Evolutionary conservation across 2,888 invertebrate species (phyloP), one percentile per base, ranked within the genome.

Genomic region (Dascillus cervinus): DNA sequence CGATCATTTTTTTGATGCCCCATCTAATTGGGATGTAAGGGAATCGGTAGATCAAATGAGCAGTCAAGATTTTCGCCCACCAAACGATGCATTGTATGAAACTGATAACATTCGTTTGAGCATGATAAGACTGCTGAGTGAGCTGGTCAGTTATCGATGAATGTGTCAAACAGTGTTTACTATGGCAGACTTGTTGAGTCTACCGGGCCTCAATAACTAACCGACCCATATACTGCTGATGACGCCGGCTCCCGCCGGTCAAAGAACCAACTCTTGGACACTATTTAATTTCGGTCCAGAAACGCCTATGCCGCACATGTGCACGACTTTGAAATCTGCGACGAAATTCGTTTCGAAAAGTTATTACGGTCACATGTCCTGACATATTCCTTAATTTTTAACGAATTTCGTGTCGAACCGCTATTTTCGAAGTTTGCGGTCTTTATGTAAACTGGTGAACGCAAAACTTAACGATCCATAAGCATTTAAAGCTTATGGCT

Each of bases 131-230:
- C 19, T 12, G 41, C 40, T 40, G 40, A 40, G 32, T 41, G 35
- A 32, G 41, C 41, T 35, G 37, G 37, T 34, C 37, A 37, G 41
- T 41, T 41, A 35, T 40, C 37, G 41, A 34, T 35, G 37, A 37
- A 37, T 41, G 32, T 32, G n/a, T n/a, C n/a, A n/a, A n/a, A 22
- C 37, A 32, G 22, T 32, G 38, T 38, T 38, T 35, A 36, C 36
- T 42, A 39, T 33, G 29, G 32, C 30, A 29, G 20, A 17, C 17
- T 39, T 42, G 42, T 42, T 42, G 39, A 42, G 42, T 42, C 42
- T 39, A 39, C 42, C 13, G 17, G 13, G 26, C 29, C 28, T 13
- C 21, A 24, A 34, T 34, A 28, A 34, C 14, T 13, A 24, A 15
- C 17, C 26, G 14, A 15, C 19, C 25, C 25, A 25, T 26, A 20